Evolutionary conservation across 2,113 vertebrate species (phyloP), one percentile per base, ranked within the genome.

Genomic region (Ctenomys sociabilis): DNA sequence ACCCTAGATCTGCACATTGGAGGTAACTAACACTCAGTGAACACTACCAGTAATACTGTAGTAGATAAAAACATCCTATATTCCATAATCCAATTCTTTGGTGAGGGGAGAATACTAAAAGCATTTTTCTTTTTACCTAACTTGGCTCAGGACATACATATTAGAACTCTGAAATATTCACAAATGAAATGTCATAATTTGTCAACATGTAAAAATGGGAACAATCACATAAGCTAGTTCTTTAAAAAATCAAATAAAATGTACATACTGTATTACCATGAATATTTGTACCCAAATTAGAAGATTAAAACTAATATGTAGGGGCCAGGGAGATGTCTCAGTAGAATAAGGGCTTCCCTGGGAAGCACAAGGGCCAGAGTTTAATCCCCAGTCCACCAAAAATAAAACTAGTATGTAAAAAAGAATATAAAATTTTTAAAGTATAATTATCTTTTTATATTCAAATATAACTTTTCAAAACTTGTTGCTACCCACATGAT

Each of bases 201-300:
- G 37, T 90, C 87, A 93, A 85, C 70, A 90, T 70, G 12, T 91
- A 63, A 91, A 87, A 90, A 85, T 88, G 40, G 61, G 4, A 49
- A 54, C 72, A 78, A 86, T 77, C 52, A 90, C 22, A 78, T 70
- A 73, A 77, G 11, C 57, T 89, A 66, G 75, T 37, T 88, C 19
- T 93, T 77, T n/a, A n/a, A n/a, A 95, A 96, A 90, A 94, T 72
- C 37, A 82, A 94, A 85, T 89, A 89, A 81, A 94, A 73, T 52
- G 5, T 84, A 32, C 19, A 88, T 1, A 75, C 1, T 91, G 17
- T 77, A 68, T 4, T 95, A 26, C 64, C 37, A 87, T 59, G 35
- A 90, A 86, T 61, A 92, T 84, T 92, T 83, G 83, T 43, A 94
- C 17, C 83, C 73, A 94, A 88, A 91, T 91, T 96, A 86, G 43